Evolutionary conservation across 2,888 invertebrate species (phyloP), one percentile per base, ranked within the genome.

Genomic region (Meganola albula): DNA sequence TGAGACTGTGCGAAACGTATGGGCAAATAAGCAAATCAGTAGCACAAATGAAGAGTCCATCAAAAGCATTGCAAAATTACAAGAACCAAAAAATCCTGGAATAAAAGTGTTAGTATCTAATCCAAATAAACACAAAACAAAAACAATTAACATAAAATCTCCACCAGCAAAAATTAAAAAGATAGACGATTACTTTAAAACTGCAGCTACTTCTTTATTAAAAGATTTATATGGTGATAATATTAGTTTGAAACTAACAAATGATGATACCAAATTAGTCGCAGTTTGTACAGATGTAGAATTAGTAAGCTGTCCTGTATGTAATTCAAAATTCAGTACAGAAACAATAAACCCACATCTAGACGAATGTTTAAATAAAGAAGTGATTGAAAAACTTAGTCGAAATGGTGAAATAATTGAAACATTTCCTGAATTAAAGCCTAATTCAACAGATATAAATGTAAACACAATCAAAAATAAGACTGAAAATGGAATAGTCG

Each of bases 221-320:
- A 78, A 76, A 57, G 76, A 83, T 46, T 34, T 87, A 4, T 86
- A 87, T 53, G 86, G 85, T 7, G 48, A 73, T 43, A 74, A 77
- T 41, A 74, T 74, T 36, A 58, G 58, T 28, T 37, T 82, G 20
- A 58, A 57, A 6, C 55, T 73, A 48, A 40, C 59, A 6, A 53
- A 51, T 34, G 47, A 48, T 27, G 48, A 45, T 31, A 45, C 56
- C 1, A 76, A 72, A 55, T 40, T 74, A 11, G 54, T 65, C 39
- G 67, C 67, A 22, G 53, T 67, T 9, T 27, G 41, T 22, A 40
- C 44, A 14, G 52, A 58, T 22, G 20, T 31, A 6, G 38, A 59
- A 10, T 42, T 62, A 37, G 74, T 85, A 2, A 57, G 74, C 18
- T 90, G 90, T 60, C 88, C 88, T 5, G 63, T 87, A 32, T 90